Evolutionary conservation across 1,140 invertebrate species (phyloP).

Genomic region (Hylaeus anthracinus): DNA sequence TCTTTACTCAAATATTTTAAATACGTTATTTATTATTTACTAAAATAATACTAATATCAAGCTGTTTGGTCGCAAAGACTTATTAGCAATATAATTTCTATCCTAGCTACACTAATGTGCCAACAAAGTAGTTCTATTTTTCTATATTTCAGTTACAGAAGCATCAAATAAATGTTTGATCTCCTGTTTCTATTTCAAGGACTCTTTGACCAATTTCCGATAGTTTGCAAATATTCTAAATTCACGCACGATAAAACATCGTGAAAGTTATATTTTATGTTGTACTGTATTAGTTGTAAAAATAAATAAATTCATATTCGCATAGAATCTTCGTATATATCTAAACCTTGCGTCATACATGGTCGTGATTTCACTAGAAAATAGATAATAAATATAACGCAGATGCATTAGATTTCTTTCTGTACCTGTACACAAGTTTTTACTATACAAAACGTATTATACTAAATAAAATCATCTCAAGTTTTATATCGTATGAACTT

Average conservation of each 20-base stretch:
- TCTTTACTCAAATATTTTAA: conserved; percentile 24
- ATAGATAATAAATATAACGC: conserved; percentile 25
- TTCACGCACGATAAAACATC: conserved; percentile 8
- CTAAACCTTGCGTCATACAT: neutral
- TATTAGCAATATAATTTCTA: conserved; percentile 55
- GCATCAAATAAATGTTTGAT: conserved; percentile 49
- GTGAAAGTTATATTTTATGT: conserved; percentile 29
- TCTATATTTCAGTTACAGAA: conserved; percentile 47
- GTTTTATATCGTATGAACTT: conserved; percentile 37
- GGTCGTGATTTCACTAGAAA: neutral
- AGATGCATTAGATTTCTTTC: conserved; percentile 3
- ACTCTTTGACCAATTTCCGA: conserved; percentile 15
- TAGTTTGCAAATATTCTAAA: conserved; percentile 51
- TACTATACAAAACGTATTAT: conserved; percentile 11
- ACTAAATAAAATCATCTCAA: conserved; percentile 31
- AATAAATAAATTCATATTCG: conserved; percentile 10
- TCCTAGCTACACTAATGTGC: conserved; percentile 53
- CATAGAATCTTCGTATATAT: neutral
- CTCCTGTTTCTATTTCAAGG: conserved; percentile 38
- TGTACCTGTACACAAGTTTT: neutral
- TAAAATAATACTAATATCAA: conserved; percentile 46
- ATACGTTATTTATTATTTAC: conserved; percentile 37
- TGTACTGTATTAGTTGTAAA: conserved; percentile 36
- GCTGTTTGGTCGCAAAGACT: conserved; percentile 58
- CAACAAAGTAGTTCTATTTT: conserved; percentile 48